These are phyloP conservation scores for Apodemia hepburni DNA, from an alignment of 2,888 invertebrate genomes.

Conservation along the genomic window DNA sequence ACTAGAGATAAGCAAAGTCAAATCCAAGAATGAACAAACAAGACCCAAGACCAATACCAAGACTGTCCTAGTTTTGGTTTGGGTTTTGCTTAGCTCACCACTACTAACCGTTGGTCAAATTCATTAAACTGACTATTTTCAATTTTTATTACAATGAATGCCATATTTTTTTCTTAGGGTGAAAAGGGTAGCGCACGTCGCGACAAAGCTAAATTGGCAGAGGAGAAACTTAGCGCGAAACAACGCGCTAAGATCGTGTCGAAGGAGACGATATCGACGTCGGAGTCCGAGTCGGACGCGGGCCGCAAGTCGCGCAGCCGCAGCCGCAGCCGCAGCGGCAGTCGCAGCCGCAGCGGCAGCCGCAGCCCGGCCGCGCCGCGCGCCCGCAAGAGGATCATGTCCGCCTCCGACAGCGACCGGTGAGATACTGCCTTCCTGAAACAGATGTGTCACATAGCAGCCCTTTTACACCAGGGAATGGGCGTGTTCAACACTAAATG, in stretches of 20 bases:
- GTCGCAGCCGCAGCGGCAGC: slow-evolving; percentile 47
- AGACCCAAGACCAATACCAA: too few species aligned
- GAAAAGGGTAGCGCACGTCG: slow-evolving; percentile 67
- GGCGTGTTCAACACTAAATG: too few species aligned
- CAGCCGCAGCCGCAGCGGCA: slow-evolving; percentile 28
- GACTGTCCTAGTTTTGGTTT: too few species aligned
- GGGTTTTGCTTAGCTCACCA: too few species aligned
- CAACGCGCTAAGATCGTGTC: slow-evolving; percentile 94
- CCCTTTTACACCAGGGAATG: too few species aligned
- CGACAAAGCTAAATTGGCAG: slow-evolving; percentile 62
- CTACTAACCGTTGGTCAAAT: too few species aligned
- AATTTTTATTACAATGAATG: too few species aligned
- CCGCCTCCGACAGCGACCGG: slow-evolving; percentile 81
- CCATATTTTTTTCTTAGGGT: slow-evolving; percentile 41
- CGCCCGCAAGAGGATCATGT: slow-evolving; percentile 80
- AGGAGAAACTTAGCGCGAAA: slow-evolving; percentile 88
- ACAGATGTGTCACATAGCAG: too few species aligned
- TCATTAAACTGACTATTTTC: too few species aligned
- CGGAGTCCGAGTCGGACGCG: slow-evolving; percentile 87
- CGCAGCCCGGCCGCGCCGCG: slow-evolving; percentile 67
- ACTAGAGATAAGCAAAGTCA: too few species aligned
- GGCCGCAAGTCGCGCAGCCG: slow-evolving; percentile 50
- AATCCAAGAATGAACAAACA: too few species aligned
- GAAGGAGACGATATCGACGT: slow-evolving; percentile 96
- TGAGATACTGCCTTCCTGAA: too few species aligned